These are phyloP conservation scores for Heterohyrax brucei DNA, from an alignment of 2,797 vertebrate species.

Conservation along the genomic window DNA sequence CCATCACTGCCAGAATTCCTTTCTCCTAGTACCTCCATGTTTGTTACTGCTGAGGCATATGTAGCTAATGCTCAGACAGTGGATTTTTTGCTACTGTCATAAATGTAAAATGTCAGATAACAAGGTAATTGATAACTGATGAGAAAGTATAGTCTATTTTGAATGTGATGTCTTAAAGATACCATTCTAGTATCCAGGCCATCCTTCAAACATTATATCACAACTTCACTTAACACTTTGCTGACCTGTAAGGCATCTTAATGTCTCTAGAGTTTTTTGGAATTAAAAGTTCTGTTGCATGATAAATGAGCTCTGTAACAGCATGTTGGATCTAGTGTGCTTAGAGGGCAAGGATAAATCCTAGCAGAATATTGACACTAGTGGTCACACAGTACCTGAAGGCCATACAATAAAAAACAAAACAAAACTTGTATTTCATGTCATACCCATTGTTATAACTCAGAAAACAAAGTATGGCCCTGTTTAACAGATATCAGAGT, in stretches of 20 bases:
- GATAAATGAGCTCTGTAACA: slow-evolving; percentile 38
- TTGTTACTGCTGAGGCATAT: no score
- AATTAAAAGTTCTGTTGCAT: slow-evolving; percentile 4
- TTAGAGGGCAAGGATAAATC: slow-evolving; percentile 61
- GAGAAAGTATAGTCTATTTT: background rate
- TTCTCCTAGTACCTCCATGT: no score
- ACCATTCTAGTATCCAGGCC: background rate
- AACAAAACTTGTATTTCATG: background rate
- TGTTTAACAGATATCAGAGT: slow-evolving; percentile 3
- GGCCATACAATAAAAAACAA: slow-evolving; percentile 5
- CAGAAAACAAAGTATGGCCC: slow-evolving; percentile 16
- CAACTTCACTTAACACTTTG: slow-evolving; percentile 44
- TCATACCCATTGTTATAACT: background rate
- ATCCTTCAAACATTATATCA: slow-evolving; percentile 56
- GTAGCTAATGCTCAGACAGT: no score
- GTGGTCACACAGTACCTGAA: background rate
- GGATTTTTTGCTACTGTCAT: no score
- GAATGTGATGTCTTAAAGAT: slow-evolving; percentile 34
- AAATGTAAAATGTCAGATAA: no score
- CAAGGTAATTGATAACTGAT: no score
- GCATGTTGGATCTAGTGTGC: background rate
- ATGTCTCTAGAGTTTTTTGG: slow-evolving; percentile 5
- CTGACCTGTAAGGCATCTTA: slow-evolving; percentile 42
- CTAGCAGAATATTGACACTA: background rate
- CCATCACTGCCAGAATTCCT: no score